Conservation (phyloP, 2,113 vertebrate species). For the Morone chrysops region DNA sequence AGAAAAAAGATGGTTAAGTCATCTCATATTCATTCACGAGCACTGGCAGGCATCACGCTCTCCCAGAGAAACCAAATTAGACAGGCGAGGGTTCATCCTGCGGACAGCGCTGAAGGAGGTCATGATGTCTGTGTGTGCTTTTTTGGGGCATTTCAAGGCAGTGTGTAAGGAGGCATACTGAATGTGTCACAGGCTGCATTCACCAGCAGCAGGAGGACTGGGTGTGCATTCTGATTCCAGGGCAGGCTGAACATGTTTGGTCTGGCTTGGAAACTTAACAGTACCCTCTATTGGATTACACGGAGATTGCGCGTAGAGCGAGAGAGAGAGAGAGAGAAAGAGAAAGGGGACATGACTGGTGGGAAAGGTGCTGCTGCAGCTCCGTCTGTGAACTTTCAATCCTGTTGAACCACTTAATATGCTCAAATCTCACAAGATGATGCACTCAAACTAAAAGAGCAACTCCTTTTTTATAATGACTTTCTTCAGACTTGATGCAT, state of each 20-base stretch:
- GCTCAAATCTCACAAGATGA: background rate
- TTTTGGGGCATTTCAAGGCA: conserved; percentile 25
- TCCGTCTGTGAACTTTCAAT: conserved; percentile 15
- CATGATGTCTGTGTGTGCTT: conserved; percentile 11
- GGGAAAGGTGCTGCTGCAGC: background rate
- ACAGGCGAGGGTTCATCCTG: conserved; percentile 35
- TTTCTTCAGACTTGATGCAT: conserved; percentile 9
- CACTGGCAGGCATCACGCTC: background rate
- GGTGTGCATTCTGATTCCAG: conserved; percentile 56
- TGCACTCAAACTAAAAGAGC: background rate
- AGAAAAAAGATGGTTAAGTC: conserved; percentile 17
- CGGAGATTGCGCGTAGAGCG: conserved; percentile 52
- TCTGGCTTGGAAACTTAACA: conserved; percentile 79
- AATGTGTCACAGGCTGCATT: conserved; percentile 52
- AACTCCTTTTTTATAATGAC: conserved; percentile 25
- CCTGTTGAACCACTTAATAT: background rate
- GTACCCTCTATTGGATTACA: conserved; percentile 83
- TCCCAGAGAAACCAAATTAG: conserved; percentile 9
- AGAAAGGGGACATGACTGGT: background rate
- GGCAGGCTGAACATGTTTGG: conserved; percentile 45
- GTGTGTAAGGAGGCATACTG: conserved; percentile 28
- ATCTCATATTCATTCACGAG: conserved; percentile 32
- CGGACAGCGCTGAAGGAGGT: conserved; percentile 32
- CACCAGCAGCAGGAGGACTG: conserved; percentile 38
- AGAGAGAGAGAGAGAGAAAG: too few species aligned